Evolutionary conservation across 1,140 invertebrate species (phyloP), one percentile per base, ranked within the genome.

Genomic region (Nebria ingens): DNA sequence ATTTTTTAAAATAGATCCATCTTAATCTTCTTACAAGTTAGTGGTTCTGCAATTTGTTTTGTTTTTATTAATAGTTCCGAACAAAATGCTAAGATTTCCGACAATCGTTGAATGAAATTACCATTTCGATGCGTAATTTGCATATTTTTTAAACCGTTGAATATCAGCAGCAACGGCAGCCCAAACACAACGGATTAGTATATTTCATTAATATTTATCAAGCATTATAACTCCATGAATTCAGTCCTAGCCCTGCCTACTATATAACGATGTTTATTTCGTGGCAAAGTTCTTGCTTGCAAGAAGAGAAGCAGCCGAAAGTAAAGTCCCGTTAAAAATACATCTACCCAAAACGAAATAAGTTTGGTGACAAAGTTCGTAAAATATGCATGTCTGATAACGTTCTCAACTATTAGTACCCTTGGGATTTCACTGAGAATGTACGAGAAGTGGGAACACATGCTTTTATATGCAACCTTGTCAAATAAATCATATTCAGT

Each of bases 191-290:
- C 40, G 40, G 40, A 45, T 45, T 45, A 45, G 40, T 45, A 45
- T 45, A 45, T 45, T 45, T 45, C 40, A 45, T 45, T 45, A 45
- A 45, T 45, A 45, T 45, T 45, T 45, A 45, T 45, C 40, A 45
- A 45, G 40, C 15, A 45, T 45, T 45, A 45, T 45, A 45, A 45
- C 40, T 45, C 40, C 40, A 45, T 45, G 40, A 45, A 45, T 45
- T 45, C 40, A 9, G 25, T n/a, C 25, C n/a, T 34, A n/a, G 6
- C 6, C 25, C 6, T 9, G n/a, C 25, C 25, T 34, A 34, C 25
- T n/a, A n/a, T 34, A 34, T 34, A 34, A n/a, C 40, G 9, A 12
- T 45, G 40, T 45, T 45, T 45, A 45, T 45, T 45, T 45, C 40
- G 40, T 11, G 40, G 40, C 17, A 45, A 45, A 45, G 40, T 45